A percentile compares a stretch with the other conserved stretches of the same genome.
Evolutionary conservation across 2,113 vertebrate species (phyloP).

Genomic region (Syngnathus scovelli): DNA sequence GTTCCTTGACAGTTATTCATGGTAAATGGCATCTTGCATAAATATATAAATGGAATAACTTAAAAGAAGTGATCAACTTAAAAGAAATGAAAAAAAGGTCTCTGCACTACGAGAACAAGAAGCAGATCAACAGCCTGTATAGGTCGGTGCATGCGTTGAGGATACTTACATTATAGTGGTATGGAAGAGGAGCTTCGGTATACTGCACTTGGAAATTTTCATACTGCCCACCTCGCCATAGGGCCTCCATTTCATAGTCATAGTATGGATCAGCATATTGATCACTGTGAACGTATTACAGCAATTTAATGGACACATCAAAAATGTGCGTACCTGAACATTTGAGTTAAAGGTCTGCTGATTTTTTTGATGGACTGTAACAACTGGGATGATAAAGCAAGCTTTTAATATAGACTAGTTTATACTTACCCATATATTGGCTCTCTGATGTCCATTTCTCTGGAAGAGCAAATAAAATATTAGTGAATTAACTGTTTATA

Average conservation of each 20-base stretch:
- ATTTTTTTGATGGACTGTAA: background rate
- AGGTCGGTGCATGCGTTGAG: background rate
- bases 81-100: background rate
- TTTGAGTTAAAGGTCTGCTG: background rate
- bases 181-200: constrained; percentile 85
- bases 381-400: background rate
- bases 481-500: background rate
- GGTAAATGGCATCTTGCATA: background rate
- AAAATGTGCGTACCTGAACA: background rate
- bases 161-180: constrained; percentile 83
- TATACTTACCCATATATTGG: constrained; percentile 78
- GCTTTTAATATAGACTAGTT: background rate
- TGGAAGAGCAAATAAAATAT: constrained; percentile 35
- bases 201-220: constrained; percentile 98
- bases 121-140: background rate
- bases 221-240: constrained; percentile 95
- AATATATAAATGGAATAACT: background rate
- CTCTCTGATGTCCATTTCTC: constrained; percentile 84
- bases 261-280: constrained; percentile 91
- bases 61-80: background rate
- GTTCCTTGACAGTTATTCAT: background rate
- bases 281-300: constrained; percentile 57
- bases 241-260: constrained; percentile 91
- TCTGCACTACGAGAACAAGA: too few relatives aligned
- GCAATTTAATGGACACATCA: background rate